A percentile compares a stretch with the other conserved stretches of the same genome.
Conservation (phyloP, 2,888 invertebrate genomes). For the Lordiphosa fenestrarum region DNA sequence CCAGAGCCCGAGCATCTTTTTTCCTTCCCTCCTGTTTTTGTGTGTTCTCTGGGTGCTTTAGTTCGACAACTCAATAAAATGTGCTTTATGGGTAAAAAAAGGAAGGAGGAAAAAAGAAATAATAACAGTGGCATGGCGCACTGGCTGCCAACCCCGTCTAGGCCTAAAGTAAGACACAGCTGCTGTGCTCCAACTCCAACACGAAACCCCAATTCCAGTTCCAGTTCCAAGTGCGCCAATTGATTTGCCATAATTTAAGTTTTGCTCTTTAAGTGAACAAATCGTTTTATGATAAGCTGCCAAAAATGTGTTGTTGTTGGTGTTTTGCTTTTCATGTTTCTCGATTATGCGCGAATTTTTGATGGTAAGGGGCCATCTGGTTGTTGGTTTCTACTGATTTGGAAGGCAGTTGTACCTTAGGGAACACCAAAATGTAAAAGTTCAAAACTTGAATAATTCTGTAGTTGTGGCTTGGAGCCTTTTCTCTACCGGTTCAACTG, state of each 20-base stretch:
- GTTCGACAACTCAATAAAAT: constrained; percentile 79
- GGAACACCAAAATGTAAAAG: too few relatives aligned
- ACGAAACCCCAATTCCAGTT: constrained; percentile 18
- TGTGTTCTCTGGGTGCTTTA: constrained; percentile 63
- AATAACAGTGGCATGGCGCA: constrained; percentile 46
- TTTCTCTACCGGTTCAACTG: too few relatives aligned
- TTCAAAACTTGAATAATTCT: too few relatives aligned
- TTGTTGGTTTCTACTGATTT: too few relatives aligned
- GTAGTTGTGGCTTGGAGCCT: too few relatives aligned
- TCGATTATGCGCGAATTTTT: not conserved
- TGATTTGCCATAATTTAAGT: constrained; percentile 79
- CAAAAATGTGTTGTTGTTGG: not conserved
- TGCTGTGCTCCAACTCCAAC: constrained; percentile 36
- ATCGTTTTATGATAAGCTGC: constrained; percentile 71
- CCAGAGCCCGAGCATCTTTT: constrained; percentile 20
- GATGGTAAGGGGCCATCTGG: too few relatives aligned
- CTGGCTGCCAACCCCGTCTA: constrained; percentile 41
- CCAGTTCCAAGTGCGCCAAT: constrained; percentile 50
- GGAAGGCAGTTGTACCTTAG: too few relatives aligned
- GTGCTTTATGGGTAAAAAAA: constrained; percentile 76
- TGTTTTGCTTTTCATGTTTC: constrained; percentile 7
- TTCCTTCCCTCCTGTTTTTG: constrained; percentile 29
- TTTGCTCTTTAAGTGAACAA: constrained; percentile 59
- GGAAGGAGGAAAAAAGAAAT: constrained; percentile 37
- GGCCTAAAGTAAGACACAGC: constrained; percentile 42